Base-by-base conservation (phyloP, 2,113 vertebrate genomes). In the Percopsis transmontana region DNA sequence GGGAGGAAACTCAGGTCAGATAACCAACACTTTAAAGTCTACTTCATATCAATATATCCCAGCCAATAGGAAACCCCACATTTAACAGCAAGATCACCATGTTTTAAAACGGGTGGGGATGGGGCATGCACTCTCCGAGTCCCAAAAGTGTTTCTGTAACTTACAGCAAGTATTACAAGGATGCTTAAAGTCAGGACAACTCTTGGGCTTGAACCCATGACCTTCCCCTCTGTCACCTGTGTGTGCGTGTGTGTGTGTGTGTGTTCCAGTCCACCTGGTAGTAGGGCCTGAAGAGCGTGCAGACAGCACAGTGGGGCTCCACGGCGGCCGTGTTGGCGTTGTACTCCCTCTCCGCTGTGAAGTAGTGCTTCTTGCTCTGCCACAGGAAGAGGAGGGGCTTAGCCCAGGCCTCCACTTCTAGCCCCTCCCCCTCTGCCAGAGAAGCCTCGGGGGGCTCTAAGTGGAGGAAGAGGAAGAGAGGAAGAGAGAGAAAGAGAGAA, bases 231-330 rank as follows among this genome's bases (percentile, higher is more conserved):
- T n/a, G n/a, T n/a, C n/a, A n/a, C n/a, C n/a, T n/a, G 11, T 24
- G 15, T 18, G 24, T 33, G 16, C 18, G 24, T 61, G 13, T 45
- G 8, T 10, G 21, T 51, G n/a, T 52, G 47, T 70, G 59, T 58
- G 38, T 53, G 59, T 42, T 39, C 4, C 53, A 19, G 19, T 58
- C 40, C 6, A 97, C 97, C 96, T 95, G 96, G 75, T 94, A 92
- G 82, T 98, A 98, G 0, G 97, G 96, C 94, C 93, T 93, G 52
- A 99, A 92, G 66, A 99, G 94, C n/a, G 94, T 94, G 79, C 97
- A 99, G 62, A 99, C 90, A 2, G 97, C 97, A 76, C 97, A 99
- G 71, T 93, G 70, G 0, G 97, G 97, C 47, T 94, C 83, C 72
- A 88, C 88, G 80, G 85, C 90, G 66, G 95, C 95, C 58, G 91